phyloP scores from a whole-genome alignment of 1,140 invertebrate genomes.

The Phenacoccus solenopsis region DNA sequence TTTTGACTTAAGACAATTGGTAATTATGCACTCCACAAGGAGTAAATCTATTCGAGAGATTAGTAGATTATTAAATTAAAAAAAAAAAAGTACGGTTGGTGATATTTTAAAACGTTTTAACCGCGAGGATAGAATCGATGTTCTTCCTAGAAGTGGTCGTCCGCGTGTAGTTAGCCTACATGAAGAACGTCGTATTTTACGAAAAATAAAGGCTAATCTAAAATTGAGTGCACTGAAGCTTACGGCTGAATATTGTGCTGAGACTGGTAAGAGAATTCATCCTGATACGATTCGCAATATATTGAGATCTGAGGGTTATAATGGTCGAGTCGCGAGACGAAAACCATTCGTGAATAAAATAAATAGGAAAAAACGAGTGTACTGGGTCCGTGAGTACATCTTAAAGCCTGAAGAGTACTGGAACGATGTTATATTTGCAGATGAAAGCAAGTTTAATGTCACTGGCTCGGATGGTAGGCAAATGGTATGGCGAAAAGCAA shows the following conservation, averaged over 20 bases:
- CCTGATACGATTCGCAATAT: not conserved
- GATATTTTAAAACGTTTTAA: too few species aligned
- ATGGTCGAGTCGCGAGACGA: not conserved
- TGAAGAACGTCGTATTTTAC: not conserved
- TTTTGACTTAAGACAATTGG: too few species aligned
- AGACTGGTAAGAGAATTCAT: not conserved
- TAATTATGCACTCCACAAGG: too few species aligned
- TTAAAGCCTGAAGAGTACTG: not conserved
- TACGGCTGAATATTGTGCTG: too few species aligned
- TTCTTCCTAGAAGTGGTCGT: too few species aligned
- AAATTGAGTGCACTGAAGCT: not conserved
- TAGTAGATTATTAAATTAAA: too few species aligned
- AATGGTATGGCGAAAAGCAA: not conserved
- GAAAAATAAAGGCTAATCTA: not conserved
- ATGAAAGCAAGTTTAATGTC: not conserved
- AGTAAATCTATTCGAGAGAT: too few species aligned
- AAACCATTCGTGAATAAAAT: not conserved
- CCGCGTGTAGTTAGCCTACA: not conserved
- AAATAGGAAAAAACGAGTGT: not conserved
- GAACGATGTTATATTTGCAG: not conserved
- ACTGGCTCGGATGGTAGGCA: not conserved
- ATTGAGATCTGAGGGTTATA: not conserved
- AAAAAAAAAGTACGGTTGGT: too few species aligned
- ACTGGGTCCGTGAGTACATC: not conserved
- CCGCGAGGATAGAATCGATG: too few species aligned